These are phyloP conservation scores for Ceyx cyanopectus DNA, from an alignment of 2,113 vertebrate species.

Conservation along the genomic window DNA sequence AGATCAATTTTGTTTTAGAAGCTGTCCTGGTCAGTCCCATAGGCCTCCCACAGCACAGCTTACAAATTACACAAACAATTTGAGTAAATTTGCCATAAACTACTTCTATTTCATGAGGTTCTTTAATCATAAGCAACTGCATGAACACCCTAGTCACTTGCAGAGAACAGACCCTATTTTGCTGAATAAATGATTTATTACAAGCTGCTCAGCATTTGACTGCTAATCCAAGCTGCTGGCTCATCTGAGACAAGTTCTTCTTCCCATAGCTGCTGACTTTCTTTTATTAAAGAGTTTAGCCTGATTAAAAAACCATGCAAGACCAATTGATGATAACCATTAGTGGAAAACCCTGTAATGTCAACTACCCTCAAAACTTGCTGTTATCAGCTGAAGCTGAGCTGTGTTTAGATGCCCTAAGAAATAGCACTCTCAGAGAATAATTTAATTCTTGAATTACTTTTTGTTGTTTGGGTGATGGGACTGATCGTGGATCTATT, in stretches of 20 bases:
- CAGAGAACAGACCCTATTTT: rapidly evolving
- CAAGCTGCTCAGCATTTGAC: not conserved
- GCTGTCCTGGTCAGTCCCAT: rapidly evolving
- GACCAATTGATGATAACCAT: not conserved
- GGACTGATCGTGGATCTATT: rapidly evolving
- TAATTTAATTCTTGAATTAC: not conserved
- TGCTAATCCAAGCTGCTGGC: not conserved
- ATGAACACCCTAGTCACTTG: not conserved
- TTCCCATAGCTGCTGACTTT: not conserved
- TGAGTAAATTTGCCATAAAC: rapidly evolving
- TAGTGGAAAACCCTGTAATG: not conserved
- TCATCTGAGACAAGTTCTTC: not conserved
- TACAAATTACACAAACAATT: not conserved
- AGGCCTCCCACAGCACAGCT: not conserved
- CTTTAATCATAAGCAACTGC: too few relatives aligned
- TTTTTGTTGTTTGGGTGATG: not conserved
- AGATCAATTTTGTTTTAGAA: not conserved
- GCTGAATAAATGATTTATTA: not conserved
- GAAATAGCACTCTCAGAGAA: not conserved
- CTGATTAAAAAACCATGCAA: not conserved
- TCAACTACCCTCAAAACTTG: not conserved
- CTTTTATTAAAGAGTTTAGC: not conserved
- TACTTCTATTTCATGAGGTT: rapidly evolving
- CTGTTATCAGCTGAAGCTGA: not conserved
- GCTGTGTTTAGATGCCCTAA: not conserved